These are phyloP conservation scores for Notodonta ziczac DNA, from an alignment of 2,888 invertebrate genomes.

Conservation along the genomic window DNA sequence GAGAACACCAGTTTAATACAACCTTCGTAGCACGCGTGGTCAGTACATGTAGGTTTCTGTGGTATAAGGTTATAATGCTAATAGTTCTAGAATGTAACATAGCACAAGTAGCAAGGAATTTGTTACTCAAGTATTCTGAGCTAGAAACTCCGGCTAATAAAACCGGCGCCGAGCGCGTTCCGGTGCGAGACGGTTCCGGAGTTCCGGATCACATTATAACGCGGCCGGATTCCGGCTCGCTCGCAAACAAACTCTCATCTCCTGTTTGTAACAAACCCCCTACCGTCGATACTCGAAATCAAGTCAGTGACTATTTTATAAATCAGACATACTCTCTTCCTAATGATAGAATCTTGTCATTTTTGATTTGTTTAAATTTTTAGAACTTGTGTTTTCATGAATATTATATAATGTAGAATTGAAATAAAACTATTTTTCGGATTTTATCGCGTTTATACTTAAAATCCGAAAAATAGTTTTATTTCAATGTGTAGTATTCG, in stretches of 20 bases:
- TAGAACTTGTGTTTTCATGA: too few species aligned
- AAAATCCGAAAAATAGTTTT: too few species aligned
- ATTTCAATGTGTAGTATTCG: too few species aligned
- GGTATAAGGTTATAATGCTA: not conserved
- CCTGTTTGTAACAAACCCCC: conserved; percentile 43
- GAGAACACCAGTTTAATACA: too few species aligned
- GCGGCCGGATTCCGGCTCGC: conserved; percentile 42
- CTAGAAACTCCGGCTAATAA: conserved; percentile 32
- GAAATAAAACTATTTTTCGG: too few species aligned
- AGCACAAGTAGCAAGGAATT: conserved; percentile 6
- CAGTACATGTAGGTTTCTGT: not conserved
- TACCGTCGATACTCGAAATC: conserved; percentile 21
- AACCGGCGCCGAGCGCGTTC: conserved; percentile 32
- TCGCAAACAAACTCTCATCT: conserved; percentile 52
- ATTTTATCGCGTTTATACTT: too few species aligned
- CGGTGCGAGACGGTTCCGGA: conserved; percentile 41
- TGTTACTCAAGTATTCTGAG: conserved; percentile 8
- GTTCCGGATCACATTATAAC: conserved; percentile 47
- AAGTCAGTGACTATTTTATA: not conserved
- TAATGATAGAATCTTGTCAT: too few species aligned
- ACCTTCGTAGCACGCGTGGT: not conserved
- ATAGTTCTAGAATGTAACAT: not conserved
- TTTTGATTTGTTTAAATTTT: too few species aligned
- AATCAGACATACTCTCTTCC: too few species aligned
- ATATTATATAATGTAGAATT: too few species aligned